Evolutionary conservation across 2,113 vertebrate species (phyloP).

Genomic region (Symphodus melops): DNA sequence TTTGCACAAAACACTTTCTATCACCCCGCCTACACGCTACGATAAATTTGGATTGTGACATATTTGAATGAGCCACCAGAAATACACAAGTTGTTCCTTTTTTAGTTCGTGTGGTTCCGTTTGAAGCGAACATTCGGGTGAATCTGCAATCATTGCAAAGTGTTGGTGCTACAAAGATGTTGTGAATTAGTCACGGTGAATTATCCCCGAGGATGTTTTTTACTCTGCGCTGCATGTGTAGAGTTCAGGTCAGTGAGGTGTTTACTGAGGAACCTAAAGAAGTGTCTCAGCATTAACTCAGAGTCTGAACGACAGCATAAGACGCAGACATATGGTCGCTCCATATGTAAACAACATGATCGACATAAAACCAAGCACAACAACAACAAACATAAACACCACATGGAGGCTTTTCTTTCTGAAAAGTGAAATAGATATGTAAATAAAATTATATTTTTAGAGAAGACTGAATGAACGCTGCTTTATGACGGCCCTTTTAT

Average conservation of each 20-base stretch:
- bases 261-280: background rate
- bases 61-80: background rate
- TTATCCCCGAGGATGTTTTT: background rate
- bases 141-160: background rate
- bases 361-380: conserved; percentile 4
- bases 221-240: no score
- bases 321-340: conserved; percentile 20
- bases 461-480: no score
- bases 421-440: background rate
- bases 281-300: background rate
- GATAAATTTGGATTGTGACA: background rate
- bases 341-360: conserved; percentile 36
- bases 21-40: background rate
- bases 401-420: background rate
- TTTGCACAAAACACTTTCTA: background rate
- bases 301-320: background rate
- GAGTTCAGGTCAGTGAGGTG: no score
- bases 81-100: background rate
- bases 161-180: background rate
- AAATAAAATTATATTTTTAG: no score
- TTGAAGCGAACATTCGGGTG: background rate
- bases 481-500: no score
- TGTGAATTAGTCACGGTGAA: no score
- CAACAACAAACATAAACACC: conserved; percentile 14
- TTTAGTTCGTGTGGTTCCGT: background rate